Conservation (phyloP, 2,113 vertebrate species). For the Chloebia gouldiae region DNA sequence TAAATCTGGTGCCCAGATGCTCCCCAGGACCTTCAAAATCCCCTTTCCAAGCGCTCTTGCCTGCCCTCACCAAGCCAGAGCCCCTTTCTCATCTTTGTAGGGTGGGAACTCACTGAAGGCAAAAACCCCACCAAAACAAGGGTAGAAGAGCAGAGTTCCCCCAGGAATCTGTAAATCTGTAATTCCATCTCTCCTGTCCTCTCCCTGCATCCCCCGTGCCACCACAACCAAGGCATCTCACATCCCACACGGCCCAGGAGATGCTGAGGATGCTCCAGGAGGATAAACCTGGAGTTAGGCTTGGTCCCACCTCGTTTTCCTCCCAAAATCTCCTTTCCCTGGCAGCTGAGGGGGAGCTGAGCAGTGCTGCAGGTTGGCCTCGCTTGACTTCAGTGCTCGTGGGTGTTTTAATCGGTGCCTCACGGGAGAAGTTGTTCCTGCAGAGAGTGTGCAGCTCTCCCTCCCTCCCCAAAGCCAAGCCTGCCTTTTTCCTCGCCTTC, state of each 20-base stretch:
- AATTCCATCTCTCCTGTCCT: neutral
- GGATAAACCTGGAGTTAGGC: neutral
- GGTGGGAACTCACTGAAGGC: neutral
- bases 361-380: neutral
- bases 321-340: neutral
- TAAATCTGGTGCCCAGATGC: neutral
- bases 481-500: neutral
- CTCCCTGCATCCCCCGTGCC: neutral
- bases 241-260: accelerated
- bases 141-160: neutral
- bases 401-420: neutral
- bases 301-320: neutral
- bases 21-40: neutral
- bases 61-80: neutral
- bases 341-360: neutral
- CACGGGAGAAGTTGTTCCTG: neutral
- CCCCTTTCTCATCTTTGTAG: neutral
- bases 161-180: neutral
- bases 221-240: accelerated
- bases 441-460: neutral
- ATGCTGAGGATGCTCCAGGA: neutral
- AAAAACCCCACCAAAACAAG: neutral
- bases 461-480: neutral
- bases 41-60: accelerated
- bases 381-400: neutral